Percentiles rank a stretch among this genome's conserved stretches.
Conservation (phyloP, 2,113 vertebrate genomes). For the Periophthalmus modestus region DNA sequence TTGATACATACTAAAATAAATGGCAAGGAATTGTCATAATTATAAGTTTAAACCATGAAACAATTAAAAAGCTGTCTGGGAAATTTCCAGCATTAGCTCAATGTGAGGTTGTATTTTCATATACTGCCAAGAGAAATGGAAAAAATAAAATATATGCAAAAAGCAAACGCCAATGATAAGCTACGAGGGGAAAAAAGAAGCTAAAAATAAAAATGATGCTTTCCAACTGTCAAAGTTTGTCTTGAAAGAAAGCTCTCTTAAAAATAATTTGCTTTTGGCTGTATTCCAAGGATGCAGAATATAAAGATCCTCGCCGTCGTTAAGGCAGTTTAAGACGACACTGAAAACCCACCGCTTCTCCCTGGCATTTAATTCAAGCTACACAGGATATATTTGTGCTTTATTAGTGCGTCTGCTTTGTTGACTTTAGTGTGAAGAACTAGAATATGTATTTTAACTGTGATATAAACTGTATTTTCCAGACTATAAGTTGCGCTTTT, state of each 20-base stretch:
- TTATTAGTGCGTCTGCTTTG: too few relatives aligned
- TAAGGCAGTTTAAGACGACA: too few relatives aligned
- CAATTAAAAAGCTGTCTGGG: neutral
- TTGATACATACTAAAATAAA: neutral
- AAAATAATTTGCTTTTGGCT: neutral
- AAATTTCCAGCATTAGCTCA: neutral
- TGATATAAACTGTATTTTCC: too few relatives aligned
- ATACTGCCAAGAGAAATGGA: neutral
- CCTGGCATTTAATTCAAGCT: too few relatives aligned
- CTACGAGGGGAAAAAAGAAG: too few relatives aligned
- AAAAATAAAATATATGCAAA: neutral
- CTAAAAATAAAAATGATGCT: neutral
- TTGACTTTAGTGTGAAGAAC: too few relatives aligned
- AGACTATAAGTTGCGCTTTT: too few relatives aligned
- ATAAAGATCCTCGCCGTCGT: neutral
- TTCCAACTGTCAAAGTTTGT: conserved; percentile 1
- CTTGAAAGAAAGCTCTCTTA: neutral
- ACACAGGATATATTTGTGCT: too few relatives aligned
- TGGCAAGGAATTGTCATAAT: neutral
- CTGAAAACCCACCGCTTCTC: too few relatives aligned
- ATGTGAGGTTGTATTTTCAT: neutral
- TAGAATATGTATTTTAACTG: too few relatives aligned
- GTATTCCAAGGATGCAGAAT: neutral
- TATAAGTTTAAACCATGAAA: neutral
- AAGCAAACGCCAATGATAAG: neutral